A percentile compares a stretch with the other conserved stretches of the same genome.
Evolutionary conservation across 2,797 vertebrate species (phyloP).

Genomic region (Phrynocephalus guinanensis): DNA sequence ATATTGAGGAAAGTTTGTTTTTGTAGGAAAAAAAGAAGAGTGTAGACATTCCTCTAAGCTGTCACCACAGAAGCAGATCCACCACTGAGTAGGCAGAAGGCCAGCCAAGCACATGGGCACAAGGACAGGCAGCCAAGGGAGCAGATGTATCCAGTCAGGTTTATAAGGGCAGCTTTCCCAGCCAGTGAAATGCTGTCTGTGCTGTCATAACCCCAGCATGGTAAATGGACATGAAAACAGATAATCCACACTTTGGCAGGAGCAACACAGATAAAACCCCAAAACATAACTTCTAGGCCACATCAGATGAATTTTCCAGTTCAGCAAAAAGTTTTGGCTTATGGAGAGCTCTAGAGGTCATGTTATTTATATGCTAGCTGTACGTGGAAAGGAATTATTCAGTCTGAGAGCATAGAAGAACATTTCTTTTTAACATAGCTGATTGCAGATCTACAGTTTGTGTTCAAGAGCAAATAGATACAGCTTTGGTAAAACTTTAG

Average conservation of each 20-base stretch:
- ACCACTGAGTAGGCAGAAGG: conserved; percentile 65
- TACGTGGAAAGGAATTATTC: conserved; percentile 67
- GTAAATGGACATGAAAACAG: conserved; percentile 79
- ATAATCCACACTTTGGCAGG: conserved; percentile 72
- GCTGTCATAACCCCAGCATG: conserved; percentile 73
- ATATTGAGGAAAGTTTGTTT: conserved; percentile 58
- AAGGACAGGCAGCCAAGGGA: conserved; percentile 68
- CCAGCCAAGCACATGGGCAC: conserved; percentile 75
- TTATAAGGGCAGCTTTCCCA: conserved; percentile 80
- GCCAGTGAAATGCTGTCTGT: conserved; percentile 78
- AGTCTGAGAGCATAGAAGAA: conserved; percentile 40
- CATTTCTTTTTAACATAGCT: background rate
- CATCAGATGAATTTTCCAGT: conserved; percentile 69
- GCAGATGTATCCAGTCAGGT: conserved; percentile 83
- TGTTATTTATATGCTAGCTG: conserved; percentile 64
- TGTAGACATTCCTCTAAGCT: conserved; percentile 62
- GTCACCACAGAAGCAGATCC: conserved; percentile 70
- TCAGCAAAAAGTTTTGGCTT: conserved; percentile 66
- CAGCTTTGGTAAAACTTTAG: background rate
- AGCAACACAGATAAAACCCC: conserved; percentile 73
- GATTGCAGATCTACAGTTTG: background rate
- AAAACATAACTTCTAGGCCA: conserved; percentile 69
- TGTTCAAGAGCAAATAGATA: background rate
- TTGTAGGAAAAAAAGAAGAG: conserved; percentile 34
- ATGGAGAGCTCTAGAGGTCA: conserved; percentile 64